These are phyloP conservation scores for Aphelocoma coerulescens DNA, from an alignment of 2,113 vertebrate species.

Conservation along the genomic window DNA sequence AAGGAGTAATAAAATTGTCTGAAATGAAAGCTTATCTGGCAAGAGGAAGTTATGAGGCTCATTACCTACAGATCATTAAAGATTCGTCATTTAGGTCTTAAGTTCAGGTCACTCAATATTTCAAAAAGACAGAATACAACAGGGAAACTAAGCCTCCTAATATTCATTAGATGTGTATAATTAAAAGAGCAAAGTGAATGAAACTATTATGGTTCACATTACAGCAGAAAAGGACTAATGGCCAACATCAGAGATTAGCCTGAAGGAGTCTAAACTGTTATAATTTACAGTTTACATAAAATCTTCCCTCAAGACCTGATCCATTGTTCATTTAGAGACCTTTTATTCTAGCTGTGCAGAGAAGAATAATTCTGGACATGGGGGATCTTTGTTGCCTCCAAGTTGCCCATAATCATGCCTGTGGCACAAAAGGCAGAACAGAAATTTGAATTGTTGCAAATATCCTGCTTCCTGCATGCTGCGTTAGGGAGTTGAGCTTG, in stretches of 20 bases:
- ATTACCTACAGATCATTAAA: slow-evolving; percentile 15
- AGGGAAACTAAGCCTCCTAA: neutral
- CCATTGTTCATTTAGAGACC: neutral
- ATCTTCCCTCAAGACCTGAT: neutral
- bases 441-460: neutral
- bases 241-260: neutral
- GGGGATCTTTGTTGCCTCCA: neutral
- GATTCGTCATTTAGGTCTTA: neutral
- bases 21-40: slow-evolving; percentile 23
- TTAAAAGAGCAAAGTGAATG: slow-evolving; percentile 29
- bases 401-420: neutral
- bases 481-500: neutral
- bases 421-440: neutral
- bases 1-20: neutral
- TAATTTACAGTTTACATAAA: slow-evolving; percentile 9
- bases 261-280: neutral
- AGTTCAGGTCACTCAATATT: neutral
- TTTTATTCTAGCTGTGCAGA: neutral
- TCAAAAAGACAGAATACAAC: slow-evolving; percentile 23
- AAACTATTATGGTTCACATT: slow-evolving; percentile 1
- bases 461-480: neutral
- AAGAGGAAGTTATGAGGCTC: slow-evolving; percentile 18
- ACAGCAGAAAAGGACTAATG: neutral
- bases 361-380: neutral
- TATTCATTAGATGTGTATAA: slow-evolving; percentile 27